These are phyloP conservation scores for Etheostoma perlongum DNA, from an alignment of 2,797 vertebrate species.

Conservation along the genomic window DNA sequence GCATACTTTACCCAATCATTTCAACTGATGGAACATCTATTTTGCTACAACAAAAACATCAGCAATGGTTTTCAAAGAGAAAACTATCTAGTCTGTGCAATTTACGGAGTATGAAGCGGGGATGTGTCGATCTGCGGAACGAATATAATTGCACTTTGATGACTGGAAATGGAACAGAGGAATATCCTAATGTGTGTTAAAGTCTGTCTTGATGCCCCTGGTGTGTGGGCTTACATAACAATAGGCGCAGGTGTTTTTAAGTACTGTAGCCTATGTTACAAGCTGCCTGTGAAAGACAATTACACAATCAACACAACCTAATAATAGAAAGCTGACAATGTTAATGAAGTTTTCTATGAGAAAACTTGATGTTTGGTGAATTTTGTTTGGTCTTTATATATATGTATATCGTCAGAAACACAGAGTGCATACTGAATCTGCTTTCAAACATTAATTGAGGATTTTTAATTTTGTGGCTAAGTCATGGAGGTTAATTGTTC, in stretches of 20 bases:
- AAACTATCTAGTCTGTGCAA: not conserved
- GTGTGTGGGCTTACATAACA: not conserved
- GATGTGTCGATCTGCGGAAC: not conserved
- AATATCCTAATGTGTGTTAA: not conserved
- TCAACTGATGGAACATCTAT: conserved; percentile 18
- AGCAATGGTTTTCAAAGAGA: conserved; percentile 1
- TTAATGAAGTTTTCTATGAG: not conserved
- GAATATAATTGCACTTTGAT: not conserved
- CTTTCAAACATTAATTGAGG: not conserved
- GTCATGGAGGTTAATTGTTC: conserved; percentile 13
- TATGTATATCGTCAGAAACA: not conserved
- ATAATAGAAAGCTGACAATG: conserved; percentile 7
- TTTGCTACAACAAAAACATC: not conserved
- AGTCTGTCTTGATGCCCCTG: not conserved
- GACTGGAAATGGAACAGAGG: conserved; percentile 4
- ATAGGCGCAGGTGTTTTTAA: conserved; percentile 8
- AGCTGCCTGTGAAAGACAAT: not conserved
- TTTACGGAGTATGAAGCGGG: not conserved
- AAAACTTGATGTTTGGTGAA: not conserved
- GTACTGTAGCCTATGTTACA: not conserved
- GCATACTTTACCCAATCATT: not conserved
- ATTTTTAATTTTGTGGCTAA: not conserved
- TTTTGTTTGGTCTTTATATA: conserved; percentile 3
- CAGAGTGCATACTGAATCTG: not conserved
- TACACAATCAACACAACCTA: conserved; percentile 8